These are phyloP conservation scores for Anas platyrhynchos DNA, from an alignment of 2,113 vertebrate species.

Conservation along the genomic window DNA sequence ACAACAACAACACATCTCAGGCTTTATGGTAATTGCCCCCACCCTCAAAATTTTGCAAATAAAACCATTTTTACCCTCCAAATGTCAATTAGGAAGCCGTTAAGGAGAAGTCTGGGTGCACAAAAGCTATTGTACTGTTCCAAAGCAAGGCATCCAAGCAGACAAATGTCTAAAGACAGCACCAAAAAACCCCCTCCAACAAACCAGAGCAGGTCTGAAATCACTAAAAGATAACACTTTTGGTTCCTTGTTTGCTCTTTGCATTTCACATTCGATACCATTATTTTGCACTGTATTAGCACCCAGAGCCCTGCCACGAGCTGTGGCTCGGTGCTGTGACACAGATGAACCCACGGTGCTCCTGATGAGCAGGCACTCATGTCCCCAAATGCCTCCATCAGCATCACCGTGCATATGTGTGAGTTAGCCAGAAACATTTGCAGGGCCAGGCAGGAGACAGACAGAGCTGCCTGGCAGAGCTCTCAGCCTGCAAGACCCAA, in stretches of 20 bases:
- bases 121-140: slow-evolving; percentile 16
- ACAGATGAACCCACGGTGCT: accelerated
- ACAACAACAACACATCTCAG: slow-evolving; percentile 83
- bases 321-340: accelerated
- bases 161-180: slow-evolving; percentile 61
- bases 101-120: slow-evolving; percentile 29
- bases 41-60: slow-evolving; percentile 70
- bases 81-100: slow-evolving; percentile 38
- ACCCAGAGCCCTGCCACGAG: not conserved
- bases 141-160: slow-evolving; percentile 71
- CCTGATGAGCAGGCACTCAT: not conserved
- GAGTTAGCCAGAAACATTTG: slow-evolving; percentile 32
- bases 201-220: not conserved
- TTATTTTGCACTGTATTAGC: not conserved
- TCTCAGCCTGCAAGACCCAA: not conserved
- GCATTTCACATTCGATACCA: accelerated
- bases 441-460: not conserved
- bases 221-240: not conserved
- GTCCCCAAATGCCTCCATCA: not conserved
- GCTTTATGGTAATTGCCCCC: slow-evolving; percentile 77
- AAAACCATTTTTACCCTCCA: slow-evolving; percentile 65
- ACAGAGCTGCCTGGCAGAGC: not conserved
- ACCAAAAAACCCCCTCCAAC: slow-evolving; percentile 44
- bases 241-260: not conserved
- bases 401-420: not conserved